Base-by-base conservation (phyloP, 2,888 invertebrate species). In the Tigriopus californicus region DNA sequence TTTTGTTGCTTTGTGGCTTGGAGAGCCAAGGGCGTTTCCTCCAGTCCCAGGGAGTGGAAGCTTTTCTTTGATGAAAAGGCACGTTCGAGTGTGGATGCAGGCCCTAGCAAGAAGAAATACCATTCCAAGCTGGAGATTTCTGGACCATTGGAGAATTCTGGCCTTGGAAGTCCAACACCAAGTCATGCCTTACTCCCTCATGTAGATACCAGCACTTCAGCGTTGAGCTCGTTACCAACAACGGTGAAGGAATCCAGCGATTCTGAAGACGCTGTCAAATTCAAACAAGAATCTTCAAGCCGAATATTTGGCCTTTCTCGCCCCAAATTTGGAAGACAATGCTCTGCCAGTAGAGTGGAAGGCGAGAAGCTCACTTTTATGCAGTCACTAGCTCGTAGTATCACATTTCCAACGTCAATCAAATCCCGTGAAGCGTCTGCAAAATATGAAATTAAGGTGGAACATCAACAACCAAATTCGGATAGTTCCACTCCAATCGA, bases 181-280 rank as follows among this genome's bases (percentile, higher is more conserved):
- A 57, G 44, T 13, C 57, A 57, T 42, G 57, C 46, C 25, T 46
- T 57, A 13, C 25, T 57, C n/a, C 57, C 57, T 6, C 44, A 44
- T 44, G 44, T 44, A 11, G 44, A 44, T 18, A 44, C 44, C 3
- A 44, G 44, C 44, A 44, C 44, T 4, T 44, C 44, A 6, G 44
- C 44, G 5, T 18, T 44, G 10, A 44, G 44, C 44, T 15, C 44
- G 10, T n/a, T 44, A 11, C 15, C 18, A 18, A 10, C 18, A 4
- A 15, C 44, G 10, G 44, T 15, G 5, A 44, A 44, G 18, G 44
- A 15, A n/a, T 18, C n/a, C 4, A 18, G 44, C 10, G 44, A 44
- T n/a, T n/a, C 44, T 44, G 44, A n/a, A 15, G n/a, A n/a, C 3
- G n/a, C 44, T 6, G 10, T 18, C 44, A 44, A 44, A 44, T 4